phyloP scores from a whole-genome alignment of 2,113 vertebrate species.

The Lepidothrix coronata region DNA sequence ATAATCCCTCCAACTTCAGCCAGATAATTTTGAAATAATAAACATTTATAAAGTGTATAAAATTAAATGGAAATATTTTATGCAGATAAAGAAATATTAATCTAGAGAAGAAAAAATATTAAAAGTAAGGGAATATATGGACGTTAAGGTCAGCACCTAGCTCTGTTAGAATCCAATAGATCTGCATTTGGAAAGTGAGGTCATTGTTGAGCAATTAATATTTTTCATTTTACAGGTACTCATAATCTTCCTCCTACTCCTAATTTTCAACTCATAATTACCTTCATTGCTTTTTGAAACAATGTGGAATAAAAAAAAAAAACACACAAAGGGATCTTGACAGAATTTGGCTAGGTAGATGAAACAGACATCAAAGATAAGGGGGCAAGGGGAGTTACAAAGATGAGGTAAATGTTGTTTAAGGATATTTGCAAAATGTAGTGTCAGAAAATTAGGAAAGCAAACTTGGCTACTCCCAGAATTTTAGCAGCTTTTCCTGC shows the following conservation, averaged over 20 bases:
- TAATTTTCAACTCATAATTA: conserved; percentile 3
- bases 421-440: neutral
- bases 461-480: neutral
- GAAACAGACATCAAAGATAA: conserved; percentile 30
- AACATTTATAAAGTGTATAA: neutral
- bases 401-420: conserved; percentile 12
- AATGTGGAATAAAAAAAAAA: conserved; percentile 7
- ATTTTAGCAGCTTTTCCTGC: conserved; percentile 37
- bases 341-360: conserved; percentile 27
- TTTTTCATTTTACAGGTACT: neutral
- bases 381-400: neutral
- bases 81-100: neutral
- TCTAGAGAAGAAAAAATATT: neutral
- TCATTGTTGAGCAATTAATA: neutral
- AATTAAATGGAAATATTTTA: neutral
- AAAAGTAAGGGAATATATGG: neutral
- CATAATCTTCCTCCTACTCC: neutral
- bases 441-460: conserved; percentile 17
- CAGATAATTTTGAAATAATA: neutral
- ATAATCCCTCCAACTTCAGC: neutral
- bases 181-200: neutral
- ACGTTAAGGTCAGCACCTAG: neutral
- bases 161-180: neutral
- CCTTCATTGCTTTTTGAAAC: conserved; percentile 33
- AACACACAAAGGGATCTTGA: neutral